These are phyloP conservation scores for Hucho hucho DNA, from an alignment of 2,113 vertebrate species.

Conservation along the genomic window DNA sequence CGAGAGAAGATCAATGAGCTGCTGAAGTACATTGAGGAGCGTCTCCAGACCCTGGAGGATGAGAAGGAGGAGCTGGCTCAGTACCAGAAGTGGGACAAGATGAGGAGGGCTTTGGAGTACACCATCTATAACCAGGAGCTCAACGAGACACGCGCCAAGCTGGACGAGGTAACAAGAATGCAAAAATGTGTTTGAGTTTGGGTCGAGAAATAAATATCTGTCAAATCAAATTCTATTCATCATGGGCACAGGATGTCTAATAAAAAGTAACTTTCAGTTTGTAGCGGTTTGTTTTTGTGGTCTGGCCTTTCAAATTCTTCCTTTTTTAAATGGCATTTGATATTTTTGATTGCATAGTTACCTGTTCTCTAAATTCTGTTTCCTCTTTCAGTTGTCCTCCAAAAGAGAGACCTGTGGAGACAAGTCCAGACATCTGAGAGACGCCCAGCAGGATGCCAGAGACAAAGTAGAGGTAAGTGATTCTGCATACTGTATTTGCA, in stretches of 20 bases:
- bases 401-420: constrained; percentile 98
- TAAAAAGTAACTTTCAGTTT: no score
- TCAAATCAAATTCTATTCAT: no score
- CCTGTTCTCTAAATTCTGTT: neutral
- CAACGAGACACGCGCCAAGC: constrained; percentile 96
- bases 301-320: no score
- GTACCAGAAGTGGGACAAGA: constrained; percentile 99
- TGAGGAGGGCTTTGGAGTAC: constrained; percentile 96
- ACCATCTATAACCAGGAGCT: constrained; percentile 99
- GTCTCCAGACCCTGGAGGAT: constrained; percentile 95
- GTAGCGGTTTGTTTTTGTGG: no score
- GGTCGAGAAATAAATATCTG: neutral
- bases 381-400: constrained; percentile 80
- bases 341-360: no score
- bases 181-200: no score
- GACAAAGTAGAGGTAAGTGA: constrained; percentile 96
- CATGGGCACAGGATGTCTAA: no score
- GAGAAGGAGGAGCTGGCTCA: constrained; percentile 98
- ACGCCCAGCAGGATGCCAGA: constrained; percentile 96
- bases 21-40: constrained; percentile 97
- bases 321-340: no score
- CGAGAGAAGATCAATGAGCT: constrained; percentile 98
- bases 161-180: constrained; percentile 85
- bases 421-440: constrained; percentile 95
- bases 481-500: neutral